These are phyloP conservation scores for Platerodrilus igneus DNA, from an alignment of 2,888 invertebrate genomes.

Conservation along the genomic window DNA sequence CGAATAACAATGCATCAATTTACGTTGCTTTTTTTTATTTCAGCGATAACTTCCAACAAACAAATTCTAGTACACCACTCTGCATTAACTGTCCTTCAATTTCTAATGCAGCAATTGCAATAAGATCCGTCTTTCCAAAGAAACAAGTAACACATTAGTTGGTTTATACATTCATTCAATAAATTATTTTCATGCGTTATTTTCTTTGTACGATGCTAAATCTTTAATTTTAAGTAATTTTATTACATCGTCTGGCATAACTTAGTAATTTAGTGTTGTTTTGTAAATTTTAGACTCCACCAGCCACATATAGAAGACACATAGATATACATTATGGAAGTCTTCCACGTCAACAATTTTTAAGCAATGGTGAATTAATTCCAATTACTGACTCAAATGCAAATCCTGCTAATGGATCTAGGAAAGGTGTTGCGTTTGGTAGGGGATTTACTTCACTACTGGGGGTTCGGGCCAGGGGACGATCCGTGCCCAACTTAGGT, in stretches of 20 bases:
- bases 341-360: constrained; percentile 65
- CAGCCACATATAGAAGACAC: constrained; percentile 68
- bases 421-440: constrained; percentile 73
- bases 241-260: neutral
- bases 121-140: no score
- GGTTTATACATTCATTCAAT: no score
- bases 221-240: no score
- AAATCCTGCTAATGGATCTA: constrained; percentile 48
- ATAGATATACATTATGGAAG: constrained; percentile 76
- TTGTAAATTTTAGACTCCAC: constrained; percentile 60
- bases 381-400: constrained; percentile 44
- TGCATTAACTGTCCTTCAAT: no score
- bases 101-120: no score
- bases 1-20: no score
- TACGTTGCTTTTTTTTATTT: no score
- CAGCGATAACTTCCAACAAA: no score
- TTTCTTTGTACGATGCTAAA: no score
- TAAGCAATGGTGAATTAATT: constrained; percentile 43
- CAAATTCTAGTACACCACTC: no score
- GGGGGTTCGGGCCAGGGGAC: constrained; percentile 67
- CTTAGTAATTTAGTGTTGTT: neutral
- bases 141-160: no score
- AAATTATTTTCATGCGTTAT: no score
- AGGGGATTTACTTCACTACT: constrained; percentile 51
- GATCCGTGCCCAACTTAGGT: constrained; percentile 92